Base-by-base conservation (phyloP, 2,888 invertebrate species). In the Halictus ligatus region DNA sequence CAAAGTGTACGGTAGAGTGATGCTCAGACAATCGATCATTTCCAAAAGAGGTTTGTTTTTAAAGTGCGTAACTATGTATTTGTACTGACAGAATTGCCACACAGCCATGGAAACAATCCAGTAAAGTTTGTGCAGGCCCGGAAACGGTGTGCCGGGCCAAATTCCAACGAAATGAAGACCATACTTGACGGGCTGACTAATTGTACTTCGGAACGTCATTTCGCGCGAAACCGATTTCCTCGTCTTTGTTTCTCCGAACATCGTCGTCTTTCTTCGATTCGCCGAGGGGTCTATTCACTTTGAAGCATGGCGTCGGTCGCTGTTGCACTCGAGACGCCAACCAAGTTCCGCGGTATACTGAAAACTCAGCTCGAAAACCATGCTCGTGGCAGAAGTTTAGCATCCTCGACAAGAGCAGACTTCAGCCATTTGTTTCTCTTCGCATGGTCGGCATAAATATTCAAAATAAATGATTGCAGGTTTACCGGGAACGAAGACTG, bases 81-180 rank as follows among this genome's bases (percentile, higher is more conserved):
- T 67, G 67, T 67, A 67, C 35, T 67, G 35, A 18, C 2, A 35
- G 18, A 67, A 35, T 1, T 67, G 67, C 67, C 67, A 67, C 29
- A 29, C 0, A 35, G 67, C 67, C 29, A 35, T 67, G 35, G 35
- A 35, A 29, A 80, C 75, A 48, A 67, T 67, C 67, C 67, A 67
- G 8, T 67, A 67, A 35, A 67, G 18, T 35, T 67, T 67, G 35
- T 67, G 67, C 35, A 67, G 15, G 8, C 67, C 8, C 8, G 67
- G 67, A 6, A 67, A 67, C 29, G 67, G 67, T 8, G 67, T 35
- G 35, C 67, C 67, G 67, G 67, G 67, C 67, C 67, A 67, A 67
- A 67, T 67, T 29, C 67, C 67, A 18, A 67, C 35, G 18, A 67
- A 67, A 67, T 67, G 35, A 35, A 67, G 67, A 0, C 35, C 67